Conservation (phyloP, 2,888 invertebrate genomes). For the Phyto melanocephala region DNA sequence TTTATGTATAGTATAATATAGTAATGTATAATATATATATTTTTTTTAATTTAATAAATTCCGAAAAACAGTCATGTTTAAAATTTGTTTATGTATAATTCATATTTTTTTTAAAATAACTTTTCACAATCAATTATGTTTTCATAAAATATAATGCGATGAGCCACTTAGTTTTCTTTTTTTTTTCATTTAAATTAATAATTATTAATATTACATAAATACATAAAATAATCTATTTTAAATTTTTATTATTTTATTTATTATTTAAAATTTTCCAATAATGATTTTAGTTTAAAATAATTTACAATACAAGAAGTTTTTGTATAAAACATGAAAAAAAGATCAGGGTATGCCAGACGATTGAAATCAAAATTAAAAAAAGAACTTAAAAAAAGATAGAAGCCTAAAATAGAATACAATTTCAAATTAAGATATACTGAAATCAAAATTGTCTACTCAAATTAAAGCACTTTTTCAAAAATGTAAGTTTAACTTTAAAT, state of each 20-base stretch:
- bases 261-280: constrained; percentile 6
- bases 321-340: background rate
- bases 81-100: constrained; percentile 63
- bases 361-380: too few species aligned
- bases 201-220: constrained; percentile 32
- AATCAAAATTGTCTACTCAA: too few species aligned
- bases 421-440: too few species aligned
- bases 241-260: constrained; percentile 38
- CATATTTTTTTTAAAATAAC: constrained; percentile 28
- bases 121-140: constrained; percentile 30
- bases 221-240: constrained; percentile 33
- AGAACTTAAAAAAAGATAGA: too few species aligned
- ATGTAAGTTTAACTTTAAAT: too few species aligned
- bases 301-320: constrained; percentile 25
- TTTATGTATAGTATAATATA: constrained; percentile 38
- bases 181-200: constrained; percentile 31
- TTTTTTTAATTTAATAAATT: constrained; percentile 56
- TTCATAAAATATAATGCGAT: constrained; percentile 69
- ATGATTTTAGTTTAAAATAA: constrained; percentile 42
- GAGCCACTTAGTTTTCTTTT: constrained; percentile 71
- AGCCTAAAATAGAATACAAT: too few species aligned
- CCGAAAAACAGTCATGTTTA: constrained; percentile 73
- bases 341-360: too few species aligned
- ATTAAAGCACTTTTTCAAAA: too few species aligned
- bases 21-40: constrained; percentile 35